Conservation (phyloP, 2,797 vertebrate genomes). For the Mycteria americana region DNA sequence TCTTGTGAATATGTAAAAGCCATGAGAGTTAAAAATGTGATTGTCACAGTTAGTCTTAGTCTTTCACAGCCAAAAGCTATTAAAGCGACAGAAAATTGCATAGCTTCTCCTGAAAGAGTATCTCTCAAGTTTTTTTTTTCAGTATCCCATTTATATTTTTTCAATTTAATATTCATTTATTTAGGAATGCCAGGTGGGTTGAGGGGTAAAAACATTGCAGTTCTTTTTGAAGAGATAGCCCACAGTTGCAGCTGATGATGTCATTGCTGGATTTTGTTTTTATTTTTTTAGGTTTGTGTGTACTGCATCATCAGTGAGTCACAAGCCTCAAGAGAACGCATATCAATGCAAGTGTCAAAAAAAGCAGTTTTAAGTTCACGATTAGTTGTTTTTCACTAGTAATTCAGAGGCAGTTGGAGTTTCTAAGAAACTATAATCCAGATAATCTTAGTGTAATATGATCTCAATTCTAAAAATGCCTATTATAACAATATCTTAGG, state of each 20-base stretch:
- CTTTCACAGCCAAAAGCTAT: not conserved
- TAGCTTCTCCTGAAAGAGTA: not conserved
- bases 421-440: not conserved
- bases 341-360: not conserved
- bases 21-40: not conserved
- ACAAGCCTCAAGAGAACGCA: not conserved
- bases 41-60: conserved; percentile 8
- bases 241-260: conserved; percentile 4
- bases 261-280: conserved; percentile 21
- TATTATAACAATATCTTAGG: not conserved
- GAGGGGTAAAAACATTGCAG: not conserved
- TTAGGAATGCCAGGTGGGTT: not conserved
- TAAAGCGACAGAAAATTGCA: not conserved
- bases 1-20: conserved; percentile 51
- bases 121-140: not conserved
- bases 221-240: not conserved
- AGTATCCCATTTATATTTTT: not conserved
- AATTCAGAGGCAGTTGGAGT: not conserved
- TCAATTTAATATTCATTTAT: not conserved
- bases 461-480: not conserved
- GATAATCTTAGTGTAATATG: not conserved
- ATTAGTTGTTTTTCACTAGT: not conserved
- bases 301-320: conserved; percentile 59
- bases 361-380: not conserved
- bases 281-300: not conserved